These are phyloP conservation scores for Falco rusticolus DNA, from an alignment of 2,797 vertebrate genomes.

Conservation along the genomic window DNA sequence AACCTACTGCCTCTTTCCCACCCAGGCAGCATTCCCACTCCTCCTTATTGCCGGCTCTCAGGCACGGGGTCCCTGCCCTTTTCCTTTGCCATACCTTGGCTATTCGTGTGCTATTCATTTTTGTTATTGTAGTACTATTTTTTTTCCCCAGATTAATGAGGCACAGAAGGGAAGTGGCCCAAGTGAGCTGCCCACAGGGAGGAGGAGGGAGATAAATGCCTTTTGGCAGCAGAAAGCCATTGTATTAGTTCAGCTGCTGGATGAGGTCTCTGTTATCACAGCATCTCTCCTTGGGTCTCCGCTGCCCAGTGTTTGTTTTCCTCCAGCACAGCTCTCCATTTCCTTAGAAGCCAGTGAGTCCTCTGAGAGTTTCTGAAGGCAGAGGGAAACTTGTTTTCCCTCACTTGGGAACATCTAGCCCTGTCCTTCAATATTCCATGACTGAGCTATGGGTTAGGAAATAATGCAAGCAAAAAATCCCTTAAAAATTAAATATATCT, in stretches of 20 bases:
- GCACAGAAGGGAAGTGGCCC: rapidly evolving
- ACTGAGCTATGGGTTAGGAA: neutral
- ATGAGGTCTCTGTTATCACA: neutral
- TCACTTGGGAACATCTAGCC: neutral
- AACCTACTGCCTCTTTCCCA: neutral
- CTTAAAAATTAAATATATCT: neutral
- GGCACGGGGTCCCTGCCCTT: neutral
- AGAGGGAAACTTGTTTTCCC: neutral
- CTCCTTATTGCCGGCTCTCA: neutral
- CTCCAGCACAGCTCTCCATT: neutral
- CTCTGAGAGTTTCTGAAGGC: neutral
- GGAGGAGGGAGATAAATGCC: neutral
- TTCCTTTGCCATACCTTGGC: neutral
- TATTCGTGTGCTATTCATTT: neutral
- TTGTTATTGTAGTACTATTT: neutral
- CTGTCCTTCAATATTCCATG: neutral
- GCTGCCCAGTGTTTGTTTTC: neutral
- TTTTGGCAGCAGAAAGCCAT: neutral
- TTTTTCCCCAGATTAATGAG: neutral
- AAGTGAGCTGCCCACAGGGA: neutral
- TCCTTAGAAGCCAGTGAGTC: neutral
- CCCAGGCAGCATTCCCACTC: neutral
- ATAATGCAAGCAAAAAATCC: neutral
- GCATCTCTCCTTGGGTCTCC: rapidly evolving
- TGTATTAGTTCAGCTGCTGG: neutral